Evolutionary conservation across 1,140 invertebrate genomes (phyloP).

Genomic region (Venturia canescens): DNA sequence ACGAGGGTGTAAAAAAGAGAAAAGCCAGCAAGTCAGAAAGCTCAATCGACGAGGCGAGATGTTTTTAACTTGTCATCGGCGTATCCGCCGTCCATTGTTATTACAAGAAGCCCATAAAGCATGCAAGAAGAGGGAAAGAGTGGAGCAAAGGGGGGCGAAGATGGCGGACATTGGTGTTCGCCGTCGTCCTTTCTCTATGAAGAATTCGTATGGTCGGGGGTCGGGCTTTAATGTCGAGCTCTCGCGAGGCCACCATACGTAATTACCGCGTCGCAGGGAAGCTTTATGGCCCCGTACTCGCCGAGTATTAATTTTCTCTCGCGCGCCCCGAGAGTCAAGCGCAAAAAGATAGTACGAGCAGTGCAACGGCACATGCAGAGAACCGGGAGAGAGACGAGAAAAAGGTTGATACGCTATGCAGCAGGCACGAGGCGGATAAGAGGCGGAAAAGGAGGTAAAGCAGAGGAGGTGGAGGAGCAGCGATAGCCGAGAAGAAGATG

Average conservation of each 20-base stretch:
- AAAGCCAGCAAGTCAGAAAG: constrained; percentile 17
- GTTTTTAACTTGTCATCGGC: constrained; percentile 71
- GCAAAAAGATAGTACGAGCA: constrained; percentile 19
- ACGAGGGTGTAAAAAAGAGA: neutral
- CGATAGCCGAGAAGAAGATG: constrained; percentile 30
- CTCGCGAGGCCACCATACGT: constrained; percentile 54
- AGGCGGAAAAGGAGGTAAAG: constrained; percentile 16
- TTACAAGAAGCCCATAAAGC: constrained; percentile 71
- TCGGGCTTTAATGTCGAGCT: constrained; percentile 57
- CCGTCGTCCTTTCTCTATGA: constrained; percentile 44
- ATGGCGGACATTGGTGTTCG: constrained; percentile 1
- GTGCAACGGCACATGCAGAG: neutral
- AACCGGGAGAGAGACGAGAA: neutral
- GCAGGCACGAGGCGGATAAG: constrained; percentile 32
- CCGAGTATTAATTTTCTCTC: constrained; percentile 73
- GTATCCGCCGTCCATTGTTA: constrained; percentile 64
- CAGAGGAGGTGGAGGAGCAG: constrained; percentile 21
- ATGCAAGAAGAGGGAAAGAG: constrained; percentile 30
- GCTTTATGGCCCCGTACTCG: constrained; percentile 69
- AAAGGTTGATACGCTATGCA: constrained; percentile 28
- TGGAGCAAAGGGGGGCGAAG: neutral
- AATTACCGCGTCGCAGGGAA: constrained; percentile 73
- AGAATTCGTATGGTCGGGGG: constrained; percentile 49
- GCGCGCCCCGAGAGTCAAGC: constrained; percentile 49
- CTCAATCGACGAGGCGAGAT: constrained; percentile 21